phyloP scores from a whole-genome alignment of 2,888 invertebrate genomes.

The Priocnemis perturbator region DNA sequence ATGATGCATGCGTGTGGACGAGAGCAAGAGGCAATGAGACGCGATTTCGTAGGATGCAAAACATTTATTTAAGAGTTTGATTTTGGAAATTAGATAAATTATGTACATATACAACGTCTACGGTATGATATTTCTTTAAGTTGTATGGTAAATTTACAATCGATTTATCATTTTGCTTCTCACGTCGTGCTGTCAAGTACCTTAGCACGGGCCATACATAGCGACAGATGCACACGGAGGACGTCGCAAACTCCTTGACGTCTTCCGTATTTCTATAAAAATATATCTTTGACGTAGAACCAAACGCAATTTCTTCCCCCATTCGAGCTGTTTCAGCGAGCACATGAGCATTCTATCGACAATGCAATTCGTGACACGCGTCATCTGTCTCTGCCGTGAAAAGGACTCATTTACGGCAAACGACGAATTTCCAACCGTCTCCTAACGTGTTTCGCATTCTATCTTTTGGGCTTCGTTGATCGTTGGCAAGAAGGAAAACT shows the following conservation, averaged over 20 bases:
- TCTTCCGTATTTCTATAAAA: constrained; percentile 57
- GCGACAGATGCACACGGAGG: too few relatives aligned
- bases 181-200: constrained; percentile 15
- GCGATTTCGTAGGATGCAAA: constrained; percentile 62
- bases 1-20: too few relatives aligned
- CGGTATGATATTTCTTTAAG: constrained; percentile 42
- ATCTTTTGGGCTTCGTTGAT: neutral
- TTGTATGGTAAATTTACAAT: constrained; percentile 60
- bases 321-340: constrained; percentile 37
- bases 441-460: constrained; percentile 6
- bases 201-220: too few relatives aligned
- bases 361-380: neutral
- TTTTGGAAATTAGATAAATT: constrained; percentile 58
- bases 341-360: neutral
- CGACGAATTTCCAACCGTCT: neutral
- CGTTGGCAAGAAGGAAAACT: too few relatives aligned
- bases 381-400: too few relatives aligned
- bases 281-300: constrained; percentile 59
- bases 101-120: constrained; percentile 59
- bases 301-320: constrained; percentile 41
- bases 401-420: too few relatives aligned
- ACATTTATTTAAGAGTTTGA: constrained; percentile 68
- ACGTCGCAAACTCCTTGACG: constrained; percentile 13
- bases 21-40: too few relatives aligned
- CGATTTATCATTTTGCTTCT: constrained; percentile 26